Evolutionary conservation across 2,113 vertebrate genomes (phyloP).

Genomic region (Terrapene triunguis): DNA sequence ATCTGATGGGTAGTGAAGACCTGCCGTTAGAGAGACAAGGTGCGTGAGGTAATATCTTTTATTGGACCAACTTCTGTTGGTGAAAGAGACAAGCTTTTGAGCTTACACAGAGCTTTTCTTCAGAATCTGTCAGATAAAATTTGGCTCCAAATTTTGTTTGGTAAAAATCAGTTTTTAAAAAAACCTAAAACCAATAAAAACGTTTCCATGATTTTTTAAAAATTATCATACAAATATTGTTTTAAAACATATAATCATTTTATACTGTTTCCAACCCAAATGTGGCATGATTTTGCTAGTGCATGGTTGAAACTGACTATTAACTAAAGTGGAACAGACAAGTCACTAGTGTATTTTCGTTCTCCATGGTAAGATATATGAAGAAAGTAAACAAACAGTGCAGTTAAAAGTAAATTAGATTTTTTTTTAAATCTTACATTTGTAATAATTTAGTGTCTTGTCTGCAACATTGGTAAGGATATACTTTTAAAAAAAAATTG

Average conservation of each 20-base stretch:
- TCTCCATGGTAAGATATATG: neutral
- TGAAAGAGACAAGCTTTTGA: neutral
- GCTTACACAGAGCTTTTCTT: neutral
- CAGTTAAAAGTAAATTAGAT: neutral
- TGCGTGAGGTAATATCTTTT: neutral
- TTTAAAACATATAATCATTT: neutral
- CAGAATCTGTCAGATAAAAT: neutral
- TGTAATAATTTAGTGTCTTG: constrained; percentile 2
- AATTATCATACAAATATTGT: neutral
- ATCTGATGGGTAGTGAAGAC: too few relatives aligned
- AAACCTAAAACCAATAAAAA: neutral
- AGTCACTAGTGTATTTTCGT: neutral
- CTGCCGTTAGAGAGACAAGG: neutral
- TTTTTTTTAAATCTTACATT: neutral
- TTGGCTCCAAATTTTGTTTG: neutral
- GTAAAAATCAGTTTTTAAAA: neutral
- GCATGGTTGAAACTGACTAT: neutral
- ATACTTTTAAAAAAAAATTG: neutral
- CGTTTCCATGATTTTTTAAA: neutral
- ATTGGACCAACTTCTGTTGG: neutral
- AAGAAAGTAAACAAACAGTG: neutral
- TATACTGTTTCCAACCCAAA: neutral
- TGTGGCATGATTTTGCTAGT: neutral
- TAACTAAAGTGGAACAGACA: neutral
- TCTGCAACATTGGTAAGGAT: neutral